These are phyloP conservation scores for Vireo griseus DNA, from an alignment of 2,797 vertebrate species.

Conservation along the genomic window DNA sequence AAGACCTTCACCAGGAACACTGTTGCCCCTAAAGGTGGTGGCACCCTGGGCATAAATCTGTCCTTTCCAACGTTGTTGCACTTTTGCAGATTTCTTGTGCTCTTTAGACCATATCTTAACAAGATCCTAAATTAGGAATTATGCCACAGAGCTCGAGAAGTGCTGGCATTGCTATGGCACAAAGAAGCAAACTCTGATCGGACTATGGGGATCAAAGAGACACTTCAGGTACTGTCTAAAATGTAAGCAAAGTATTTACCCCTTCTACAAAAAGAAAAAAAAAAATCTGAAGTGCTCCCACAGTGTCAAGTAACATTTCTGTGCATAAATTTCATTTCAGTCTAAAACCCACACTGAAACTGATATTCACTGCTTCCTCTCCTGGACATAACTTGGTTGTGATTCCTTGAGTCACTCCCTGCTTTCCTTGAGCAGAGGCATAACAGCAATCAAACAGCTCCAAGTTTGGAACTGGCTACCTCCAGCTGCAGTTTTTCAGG, in stretches of 20 bases:
- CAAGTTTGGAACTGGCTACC: fast-evolving
- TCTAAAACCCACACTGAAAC: background rate
- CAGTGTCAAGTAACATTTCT: background rate
- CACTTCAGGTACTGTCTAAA: background rate
- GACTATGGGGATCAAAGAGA: background rate
- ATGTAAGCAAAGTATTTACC: background rate
- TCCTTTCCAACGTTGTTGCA: background rate
- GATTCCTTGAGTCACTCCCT: background rate
- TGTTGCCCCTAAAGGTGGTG: background rate
- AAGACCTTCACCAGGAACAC: background rate
- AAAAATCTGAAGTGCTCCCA: background rate
- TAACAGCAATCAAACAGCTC: background rate
- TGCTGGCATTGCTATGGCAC: background rate
- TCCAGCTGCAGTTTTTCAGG: background rate
- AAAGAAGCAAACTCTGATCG: background rate
- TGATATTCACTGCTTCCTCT: background rate
- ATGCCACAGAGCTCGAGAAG: background rate
- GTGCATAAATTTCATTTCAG: background rate
- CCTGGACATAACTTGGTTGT: background rate
- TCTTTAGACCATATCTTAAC: background rate
- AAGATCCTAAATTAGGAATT: background rate
- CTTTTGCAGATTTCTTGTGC: background rate
- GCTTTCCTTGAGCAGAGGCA: background rate
- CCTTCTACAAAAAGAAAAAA: background rate
- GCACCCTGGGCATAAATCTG: background rate